Evolutionary conservation across 1,140 invertebrate species (phyloP), one percentile per base, ranked within the genome.

Genomic region (Thrips palmi): DNA sequence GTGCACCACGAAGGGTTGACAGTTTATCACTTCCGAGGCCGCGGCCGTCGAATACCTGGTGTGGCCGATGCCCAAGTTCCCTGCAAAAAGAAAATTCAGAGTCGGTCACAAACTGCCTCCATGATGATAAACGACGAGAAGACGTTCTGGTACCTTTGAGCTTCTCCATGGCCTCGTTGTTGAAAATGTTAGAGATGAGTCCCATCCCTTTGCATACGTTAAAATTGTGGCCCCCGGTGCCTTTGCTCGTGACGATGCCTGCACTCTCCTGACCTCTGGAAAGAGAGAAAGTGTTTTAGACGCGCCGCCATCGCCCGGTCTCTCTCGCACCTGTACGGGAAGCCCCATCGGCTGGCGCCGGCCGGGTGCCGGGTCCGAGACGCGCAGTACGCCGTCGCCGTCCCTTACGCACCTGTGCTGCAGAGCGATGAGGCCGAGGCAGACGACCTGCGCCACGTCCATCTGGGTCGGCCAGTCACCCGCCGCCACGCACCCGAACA

Each of bases 1-100:
- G 54, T 97, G 88, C 1, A 97, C 89, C 7, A 97, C 86, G 60
- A 97, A 97, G 1, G 93, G 93, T 54, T 94, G 91, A 49, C 88
- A 92, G 57, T 96, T 96, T 29, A 86, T 74, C 52, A 80, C 74
- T 56, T 93, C 86, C 4, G 85, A 89, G 3, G 84, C 87, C 12
- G 91, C 93, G 29, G 78, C 74, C 4, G 92, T 97, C 6, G 89
- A 94, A 56, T 97, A 97, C 35, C 92, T 70, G 0, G 88, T 96
- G 58, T 97, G 92, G 1, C 92, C 92, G 45, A 97, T 88, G 17
- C 89, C 91, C 17, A 96, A 62, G 55, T 91, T 93, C 22, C 88
- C 63, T 64, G 45, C 22, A 46, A 23, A 41, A 14, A 22, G 28
- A 17, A 32, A 2, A 12, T 14, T 2, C 7, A 39, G 18, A 38